Percentiles rank a stretch among this genome's conserved stretches.
Evolutionary conservation across 2,797 vertebrate species (phyloP).

Genomic region (Lagorchestes hirsutus): DNA sequence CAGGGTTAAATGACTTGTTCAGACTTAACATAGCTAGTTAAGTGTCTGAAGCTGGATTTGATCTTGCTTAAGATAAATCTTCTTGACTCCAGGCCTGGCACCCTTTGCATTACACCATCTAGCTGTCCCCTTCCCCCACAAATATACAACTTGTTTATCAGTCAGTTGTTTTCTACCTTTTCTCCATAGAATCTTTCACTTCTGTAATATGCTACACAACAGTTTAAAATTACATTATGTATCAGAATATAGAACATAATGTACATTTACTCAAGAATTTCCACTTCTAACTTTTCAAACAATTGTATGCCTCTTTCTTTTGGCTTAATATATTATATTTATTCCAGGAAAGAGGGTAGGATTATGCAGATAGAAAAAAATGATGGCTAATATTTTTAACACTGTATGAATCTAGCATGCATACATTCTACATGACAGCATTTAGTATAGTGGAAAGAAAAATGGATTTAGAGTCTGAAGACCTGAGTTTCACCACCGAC

Average conservation of each 20-base stretch:
- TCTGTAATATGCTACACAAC: not conserved
- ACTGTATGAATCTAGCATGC: slow-evolving; percentile 30
- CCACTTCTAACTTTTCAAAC: slow-evolving; percentile 38
- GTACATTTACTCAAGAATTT: slow-evolving; percentile 16
- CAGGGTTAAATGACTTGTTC: not conserved
- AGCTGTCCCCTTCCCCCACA: not conserved
- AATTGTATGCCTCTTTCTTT: slow-evolving; percentile 28
- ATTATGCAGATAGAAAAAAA: slow-evolving; percentile 43
- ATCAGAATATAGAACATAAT: slow-evolving; percentile 8
- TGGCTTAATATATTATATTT: slow-evolving; percentile 15
- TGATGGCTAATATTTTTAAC: slow-evolving; percentile 52
- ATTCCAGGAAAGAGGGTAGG: not conserved
- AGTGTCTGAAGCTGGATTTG: not conserved
- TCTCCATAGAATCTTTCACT: slow-evolving; percentile 9
- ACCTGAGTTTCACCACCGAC: not conserved
- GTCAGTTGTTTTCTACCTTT: not conserved
- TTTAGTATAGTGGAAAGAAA: not conserved
- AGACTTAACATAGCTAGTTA: not conserved
- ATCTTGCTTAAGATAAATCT: not conserved
- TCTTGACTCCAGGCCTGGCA: not conserved
- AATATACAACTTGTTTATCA: not conserved
- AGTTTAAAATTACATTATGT: slow-evolving; percentile 41
- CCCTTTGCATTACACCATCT: not conserved
- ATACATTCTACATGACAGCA: not conserved
- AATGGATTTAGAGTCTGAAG: not conserved